Evolutionary conservation across 2,113 vertebrate species (phyloP).

Genomic region (Platichthys stellatus): DNA sequence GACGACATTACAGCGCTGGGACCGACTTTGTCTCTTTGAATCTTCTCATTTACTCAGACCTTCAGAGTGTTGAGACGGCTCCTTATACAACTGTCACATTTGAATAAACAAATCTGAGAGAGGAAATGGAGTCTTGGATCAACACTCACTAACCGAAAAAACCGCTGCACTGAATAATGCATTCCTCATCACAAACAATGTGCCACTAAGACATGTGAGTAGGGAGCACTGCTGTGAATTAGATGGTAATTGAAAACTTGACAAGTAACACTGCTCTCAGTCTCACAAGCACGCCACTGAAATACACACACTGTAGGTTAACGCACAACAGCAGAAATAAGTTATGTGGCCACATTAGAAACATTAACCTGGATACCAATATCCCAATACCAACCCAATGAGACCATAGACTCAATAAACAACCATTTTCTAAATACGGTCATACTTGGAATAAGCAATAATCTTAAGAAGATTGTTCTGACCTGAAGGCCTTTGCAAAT

Average conservation of each 20-base stretch:
- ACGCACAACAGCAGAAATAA: slow-evolving; percentile 30
- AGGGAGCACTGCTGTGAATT: slow-evolving; percentile 56
- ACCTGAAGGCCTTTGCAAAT: no score
- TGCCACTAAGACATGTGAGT: slow-evolving; percentile 39
- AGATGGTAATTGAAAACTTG: slow-evolving; percentile 72
- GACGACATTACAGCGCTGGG: slow-evolving; percentile 8
- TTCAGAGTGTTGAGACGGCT: slow-evolving; percentile 41
- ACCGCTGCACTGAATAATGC: slow-evolving; percentile 73
- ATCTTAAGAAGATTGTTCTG: no score
- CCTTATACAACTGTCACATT: slow-evolving; percentile 60
- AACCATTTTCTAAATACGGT: no score
- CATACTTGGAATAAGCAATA: no score
- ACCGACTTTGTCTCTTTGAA: slow-evolving; percentile 37
- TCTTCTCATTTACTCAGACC: slow-evolving; percentile 58
- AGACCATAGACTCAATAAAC: no score
- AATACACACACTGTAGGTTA: slow-evolving; percentile 28
- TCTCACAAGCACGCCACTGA: slow-evolving; percentile 27
- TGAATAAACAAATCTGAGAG: slow-evolving; percentile 71
- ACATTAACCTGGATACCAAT: background rate
- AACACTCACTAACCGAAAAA: slow-evolving; percentile 56
- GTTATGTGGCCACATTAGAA: background rate
- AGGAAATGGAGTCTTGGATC: slow-evolving; percentile 69
- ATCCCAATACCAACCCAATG: no score
- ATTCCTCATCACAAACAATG: slow-evolving; percentile 50
- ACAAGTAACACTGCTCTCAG: slow-evolving; percentile 54